Conservation (phyloP, 2,888 invertebrate genomes). For the Stenolophus ochropezus region DNA sequence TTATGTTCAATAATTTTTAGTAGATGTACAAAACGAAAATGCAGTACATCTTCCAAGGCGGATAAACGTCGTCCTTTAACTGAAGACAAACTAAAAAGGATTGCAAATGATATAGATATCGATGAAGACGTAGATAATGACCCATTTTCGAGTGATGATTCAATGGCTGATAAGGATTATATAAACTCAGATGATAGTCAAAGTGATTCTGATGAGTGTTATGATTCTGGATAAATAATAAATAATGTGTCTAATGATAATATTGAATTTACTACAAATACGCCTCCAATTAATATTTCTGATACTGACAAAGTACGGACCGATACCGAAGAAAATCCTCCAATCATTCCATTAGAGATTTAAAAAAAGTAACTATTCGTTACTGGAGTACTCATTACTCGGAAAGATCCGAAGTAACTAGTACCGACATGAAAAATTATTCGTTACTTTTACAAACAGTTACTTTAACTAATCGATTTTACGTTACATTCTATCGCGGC, state of each 20-base stretch:
- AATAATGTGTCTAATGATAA: background rate
- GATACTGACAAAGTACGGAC: background rate
- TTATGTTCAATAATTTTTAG: background rate
- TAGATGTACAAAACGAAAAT: background rate
- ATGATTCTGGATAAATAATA: slow-evolving; percentile 3
- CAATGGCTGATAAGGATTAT: background rate
- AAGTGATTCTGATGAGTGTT: slow-evolving; percentile 12
- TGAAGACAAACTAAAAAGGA: background rate
- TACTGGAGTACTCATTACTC: no score
- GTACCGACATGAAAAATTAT: no score
- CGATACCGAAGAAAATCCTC: background rate
- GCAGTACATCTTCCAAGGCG: background rate
- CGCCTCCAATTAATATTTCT: background rate
- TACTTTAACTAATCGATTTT: no score
- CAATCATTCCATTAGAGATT: slow-evolving; percentile 1
- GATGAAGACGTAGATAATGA: background rate
- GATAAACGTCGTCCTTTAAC: slow-evolving; percentile 5
- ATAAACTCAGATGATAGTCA: background rate
- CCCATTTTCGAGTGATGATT: slow-evolving; percentile 16
- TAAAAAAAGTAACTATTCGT: no score
- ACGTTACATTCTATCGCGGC: no score
- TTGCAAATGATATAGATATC: slow-evolving; percentile 1
- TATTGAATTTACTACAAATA: background rate
- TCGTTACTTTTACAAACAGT: no score
- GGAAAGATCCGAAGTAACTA: no score